Conservation (phyloP, 2,888 invertebrate species). For the Hypercompe scribonia region DNA sequence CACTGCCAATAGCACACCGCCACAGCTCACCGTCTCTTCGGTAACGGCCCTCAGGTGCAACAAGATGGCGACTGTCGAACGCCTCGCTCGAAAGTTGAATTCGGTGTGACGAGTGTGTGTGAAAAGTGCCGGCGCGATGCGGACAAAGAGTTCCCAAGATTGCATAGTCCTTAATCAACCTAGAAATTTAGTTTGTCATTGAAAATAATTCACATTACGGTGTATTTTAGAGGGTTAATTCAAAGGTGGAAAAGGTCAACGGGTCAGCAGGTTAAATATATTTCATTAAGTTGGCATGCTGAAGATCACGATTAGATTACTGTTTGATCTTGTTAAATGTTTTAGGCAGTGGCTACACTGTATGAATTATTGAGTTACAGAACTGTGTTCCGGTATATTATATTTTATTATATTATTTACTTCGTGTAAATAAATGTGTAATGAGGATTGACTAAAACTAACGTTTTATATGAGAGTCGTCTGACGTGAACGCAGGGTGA, state of each 20-base stretch:
- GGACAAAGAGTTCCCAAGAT: too few species aligned
- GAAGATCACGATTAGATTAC: slow-evolving; percentile 4
- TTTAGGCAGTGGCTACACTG: neutral
- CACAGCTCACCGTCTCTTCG: too few species aligned
- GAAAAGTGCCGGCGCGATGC: too few species aligned
- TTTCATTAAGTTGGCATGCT: neutral
- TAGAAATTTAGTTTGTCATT: neutral
- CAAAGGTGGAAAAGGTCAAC: neutral
- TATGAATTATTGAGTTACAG: neutral
- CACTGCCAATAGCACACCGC: too few species aligned
- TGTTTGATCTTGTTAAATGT: slow-evolving; percentile 1
- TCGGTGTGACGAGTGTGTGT: too few species aligned
- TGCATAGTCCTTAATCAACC: neutral
- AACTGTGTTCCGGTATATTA: neutral
- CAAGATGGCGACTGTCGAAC: too few species aligned
- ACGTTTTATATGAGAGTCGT: neutral
- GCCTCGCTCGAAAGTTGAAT: too few species aligned
- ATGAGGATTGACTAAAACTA: neutral
- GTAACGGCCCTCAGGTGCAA: too few species aligned
- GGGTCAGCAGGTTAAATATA: slow-evolving; percentile 1
- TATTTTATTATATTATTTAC: neutral
- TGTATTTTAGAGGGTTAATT: neutral
- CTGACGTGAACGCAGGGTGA: neutral
- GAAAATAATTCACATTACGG: slow-evolving; percentile 18
- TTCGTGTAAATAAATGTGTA: too few species aligned